Evolutionary conservation across 2,797 vertebrate genomes (phyloP), one percentile per base, ranked within the genome.

Genomic region (Lithobates pipiens): DNA sequence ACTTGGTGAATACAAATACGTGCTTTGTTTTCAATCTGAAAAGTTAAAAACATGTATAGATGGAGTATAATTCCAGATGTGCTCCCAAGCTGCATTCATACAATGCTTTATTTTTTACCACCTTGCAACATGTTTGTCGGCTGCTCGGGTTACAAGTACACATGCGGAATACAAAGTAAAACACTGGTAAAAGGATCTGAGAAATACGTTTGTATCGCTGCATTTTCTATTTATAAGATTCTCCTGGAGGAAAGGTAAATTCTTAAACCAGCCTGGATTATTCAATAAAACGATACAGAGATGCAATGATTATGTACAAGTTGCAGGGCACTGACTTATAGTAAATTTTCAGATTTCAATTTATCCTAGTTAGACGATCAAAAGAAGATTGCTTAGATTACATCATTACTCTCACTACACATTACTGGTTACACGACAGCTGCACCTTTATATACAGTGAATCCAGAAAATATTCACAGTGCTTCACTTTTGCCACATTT

Each of bases 1-100:
- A 42, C 46, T 27, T n/a, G 54, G 65, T 68, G 82, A 71, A 77
- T 32, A 84, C 82, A 77, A 70, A 77, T 44, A 77, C 21, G 44
- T 72, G 57, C 83, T 78, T 84, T 84, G 76, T 84, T 78, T 84
- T 50, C 21, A 67, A 78, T 61, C 39, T 72, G 77, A 32, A 78
- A 73, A 61, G 68, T 84, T 13, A 57, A 78, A 78, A 71, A 84
- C 44, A 69, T 70, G 65, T 70, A 70, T 76, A 54, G 18, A 54
- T 83, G 16, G 74, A 83, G 82, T 78, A 73, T 84, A 78, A 78
- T 78, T 84, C 83, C 83, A 84, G 83, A 84, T 78, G 76, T 78
- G 83, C 36, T 78, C 83, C 57, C 77, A 67, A 50, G 27, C 77
- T 75, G 61, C 25, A 65, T 68, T 85, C 79, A 85, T 80, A 75